These are phyloP conservation scores for Laticauda colubrina DNA, from an alignment of 2,113 vertebrate genomes.

Conservation along the genomic window DNA sequence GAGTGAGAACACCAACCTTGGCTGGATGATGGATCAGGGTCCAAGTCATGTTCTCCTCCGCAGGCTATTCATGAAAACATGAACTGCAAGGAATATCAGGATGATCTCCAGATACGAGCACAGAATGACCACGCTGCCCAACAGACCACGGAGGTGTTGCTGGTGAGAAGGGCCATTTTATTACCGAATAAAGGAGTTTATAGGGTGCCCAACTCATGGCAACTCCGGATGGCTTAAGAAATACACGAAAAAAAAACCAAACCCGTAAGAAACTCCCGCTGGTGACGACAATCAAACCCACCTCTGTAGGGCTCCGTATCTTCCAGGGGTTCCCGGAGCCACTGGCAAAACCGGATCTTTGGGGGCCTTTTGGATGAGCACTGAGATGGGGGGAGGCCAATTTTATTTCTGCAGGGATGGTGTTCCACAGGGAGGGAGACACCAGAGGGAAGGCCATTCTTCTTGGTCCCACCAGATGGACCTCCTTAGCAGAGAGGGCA, in stretches of 20 bases:
- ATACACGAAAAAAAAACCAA: too few relatives aligned
- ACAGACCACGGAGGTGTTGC: conserved; percentile 77
- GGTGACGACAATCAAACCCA: neutral
- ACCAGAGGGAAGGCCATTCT: neutral
- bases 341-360: neutral
- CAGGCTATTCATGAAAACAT: conserved; percentile 82
- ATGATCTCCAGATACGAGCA: conserved; percentile 78
- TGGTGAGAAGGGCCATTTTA: conserved; percentile 59
- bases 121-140: conserved; percentile 78
- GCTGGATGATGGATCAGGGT: neutral
- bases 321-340: neutral
- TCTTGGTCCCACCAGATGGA: neutral
- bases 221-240: neutral
- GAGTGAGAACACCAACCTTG: neutral
- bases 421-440: neutral
- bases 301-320: neutral
- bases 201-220: neutral
- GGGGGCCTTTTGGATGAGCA: too few relatives aligned
- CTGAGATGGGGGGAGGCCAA: neutral
- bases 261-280: neutral
- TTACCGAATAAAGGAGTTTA: neutral
- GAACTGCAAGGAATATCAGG: conserved; percentile 87
- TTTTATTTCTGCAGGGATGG: neutral
- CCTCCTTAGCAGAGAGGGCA: too few relatives aligned
- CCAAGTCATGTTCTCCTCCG: neutral